Conservation (phyloP, 2,113 vertebrate species). For the Chrysemys picta region DNA sequence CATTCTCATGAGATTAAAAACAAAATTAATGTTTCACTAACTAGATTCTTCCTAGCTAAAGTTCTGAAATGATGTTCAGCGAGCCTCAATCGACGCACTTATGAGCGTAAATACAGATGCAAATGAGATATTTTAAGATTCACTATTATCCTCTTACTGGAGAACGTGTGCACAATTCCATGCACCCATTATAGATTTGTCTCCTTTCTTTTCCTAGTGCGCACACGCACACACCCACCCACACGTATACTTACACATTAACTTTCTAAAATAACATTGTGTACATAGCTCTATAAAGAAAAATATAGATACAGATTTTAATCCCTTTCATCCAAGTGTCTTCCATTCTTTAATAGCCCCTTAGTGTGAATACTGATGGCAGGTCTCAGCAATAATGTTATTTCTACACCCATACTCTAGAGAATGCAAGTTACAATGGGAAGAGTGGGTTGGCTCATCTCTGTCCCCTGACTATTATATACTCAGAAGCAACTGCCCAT, state of each 20-base stretch:
- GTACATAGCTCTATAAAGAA: slow-evolving; percentile 47
- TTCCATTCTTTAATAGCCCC: slow-evolving; percentile 18
- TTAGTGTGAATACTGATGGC: slow-evolving; percentile 19
- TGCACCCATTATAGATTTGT: background rate
- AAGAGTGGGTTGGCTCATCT: slow-evolving; percentile 41
- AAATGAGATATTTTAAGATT: background rate
- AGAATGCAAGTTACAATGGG: background rate
- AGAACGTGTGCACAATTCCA: background rate
- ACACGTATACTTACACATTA: background rate
- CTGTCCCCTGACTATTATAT: background rate
- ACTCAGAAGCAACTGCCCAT: slow-evolving; percentile 46
- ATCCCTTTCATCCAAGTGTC: slow-evolving; percentile 27
- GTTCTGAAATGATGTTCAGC: background rate
- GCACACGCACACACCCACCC: background rate
- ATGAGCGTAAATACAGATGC: background rate
- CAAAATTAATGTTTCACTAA: background rate
- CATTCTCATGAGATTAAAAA: slow-evolving; percentile 4
- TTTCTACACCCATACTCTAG: slow-evolving; percentile 14
- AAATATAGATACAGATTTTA: slow-evolving; percentile 60
- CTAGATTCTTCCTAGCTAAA: background rate
- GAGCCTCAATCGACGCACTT: background rate
- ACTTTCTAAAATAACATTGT: slow-evolving; percentile 38
- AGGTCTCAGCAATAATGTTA: slow-evolving; percentile 32
- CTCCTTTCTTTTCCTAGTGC: background rate
- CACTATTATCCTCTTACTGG: background rate